These are phyloP conservation scores for Apodemus agrarius DNA, from an alignment of 2,797 vertebrate species.

Conservation along the genomic window DNA sequence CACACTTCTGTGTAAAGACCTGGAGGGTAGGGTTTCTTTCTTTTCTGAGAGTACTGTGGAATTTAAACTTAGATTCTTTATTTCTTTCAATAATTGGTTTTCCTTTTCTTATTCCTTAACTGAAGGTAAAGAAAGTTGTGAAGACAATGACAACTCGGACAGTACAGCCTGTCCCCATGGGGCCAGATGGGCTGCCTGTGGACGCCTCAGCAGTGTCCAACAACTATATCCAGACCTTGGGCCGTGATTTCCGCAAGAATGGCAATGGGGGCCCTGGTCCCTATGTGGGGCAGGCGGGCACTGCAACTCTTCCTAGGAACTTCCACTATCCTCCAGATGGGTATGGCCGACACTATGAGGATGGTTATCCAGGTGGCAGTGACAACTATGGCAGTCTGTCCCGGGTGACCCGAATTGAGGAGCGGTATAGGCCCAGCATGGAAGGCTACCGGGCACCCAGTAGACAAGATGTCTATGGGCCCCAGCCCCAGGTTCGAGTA, in stretches of 20 bases:
- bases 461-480: constrained; percentile 95
- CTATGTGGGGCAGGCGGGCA: constrained; percentile 88
- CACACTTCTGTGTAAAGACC: background rate
- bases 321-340: constrained; percentile 94
- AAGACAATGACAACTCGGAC: constrained; percentile 96
- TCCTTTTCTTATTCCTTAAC: background rate
- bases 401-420: constrained; percentile 93
- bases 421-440: constrained; percentile 92
- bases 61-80: background rate
- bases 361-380: constrained; percentile 89
- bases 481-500: constrained; percentile 96
- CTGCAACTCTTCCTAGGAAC: constrained; percentile 94
- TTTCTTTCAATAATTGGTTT: constrained; percentile 8
- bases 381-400: constrained; percentile 92
- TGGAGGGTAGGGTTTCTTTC: background rate
- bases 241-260: constrained; percentile 93
- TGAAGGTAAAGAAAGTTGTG: constrained; percentile 95
- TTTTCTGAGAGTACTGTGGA: constrained; percentile 25
- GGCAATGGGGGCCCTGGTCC: constrained; percentile 87
- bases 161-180: constrained; percentile 89
- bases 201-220: constrained; percentile 91
- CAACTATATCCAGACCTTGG: constrained; percentile 91
- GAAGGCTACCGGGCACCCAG: constrained; percentile 94
- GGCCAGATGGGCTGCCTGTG: constrained; percentile 93
- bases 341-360: constrained; percentile 88